Conservation (phyloP, 2,113 vertebrate genomes). For the Fukomys damarensis region DNA sequence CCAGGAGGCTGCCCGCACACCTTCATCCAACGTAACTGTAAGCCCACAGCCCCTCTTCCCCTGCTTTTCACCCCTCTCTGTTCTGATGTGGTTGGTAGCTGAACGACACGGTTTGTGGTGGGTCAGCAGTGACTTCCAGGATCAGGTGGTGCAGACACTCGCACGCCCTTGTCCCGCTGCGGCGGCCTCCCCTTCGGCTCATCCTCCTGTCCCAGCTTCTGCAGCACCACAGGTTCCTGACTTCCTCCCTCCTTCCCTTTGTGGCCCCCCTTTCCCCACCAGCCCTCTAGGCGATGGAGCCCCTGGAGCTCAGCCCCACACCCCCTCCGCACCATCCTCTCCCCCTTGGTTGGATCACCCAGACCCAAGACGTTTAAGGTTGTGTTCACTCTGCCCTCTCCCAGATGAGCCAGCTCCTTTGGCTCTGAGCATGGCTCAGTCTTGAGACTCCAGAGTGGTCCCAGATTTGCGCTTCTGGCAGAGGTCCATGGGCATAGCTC, state of each 20-base stretch:
- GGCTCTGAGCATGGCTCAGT: neutral
- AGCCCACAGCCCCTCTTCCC: neutral
- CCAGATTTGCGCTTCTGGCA: neutral
- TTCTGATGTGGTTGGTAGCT: too few relatives aligned
- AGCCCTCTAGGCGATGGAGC: accelerated
- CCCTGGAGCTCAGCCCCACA: neutral
- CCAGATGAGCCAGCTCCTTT: neutral
- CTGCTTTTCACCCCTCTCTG: neutral
- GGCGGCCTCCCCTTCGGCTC: neutral
- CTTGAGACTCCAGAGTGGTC: neutral
- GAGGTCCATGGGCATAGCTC: neutral
- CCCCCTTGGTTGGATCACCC: neutral
- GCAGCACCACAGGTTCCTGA: neutral
- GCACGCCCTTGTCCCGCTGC: neutral
- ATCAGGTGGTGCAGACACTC: accelerated
- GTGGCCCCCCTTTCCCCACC: neutral
- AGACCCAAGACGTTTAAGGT: neutral
- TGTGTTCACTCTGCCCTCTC: neutral
- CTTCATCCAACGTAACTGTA: accelerated
- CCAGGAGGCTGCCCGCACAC: neutral
- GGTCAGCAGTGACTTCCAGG: neutral
- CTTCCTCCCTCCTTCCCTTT: neutral
- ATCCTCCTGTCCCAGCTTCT: neutral
- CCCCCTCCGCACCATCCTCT: neutral
- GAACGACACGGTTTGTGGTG: neutral